A percentile compares a stretch with the other conserved stretches of the same genome.
phyloP scores from a whole-genome alignment of 2,888 invertebrate genomes.

The Drosophila heteroneura region DNA sequence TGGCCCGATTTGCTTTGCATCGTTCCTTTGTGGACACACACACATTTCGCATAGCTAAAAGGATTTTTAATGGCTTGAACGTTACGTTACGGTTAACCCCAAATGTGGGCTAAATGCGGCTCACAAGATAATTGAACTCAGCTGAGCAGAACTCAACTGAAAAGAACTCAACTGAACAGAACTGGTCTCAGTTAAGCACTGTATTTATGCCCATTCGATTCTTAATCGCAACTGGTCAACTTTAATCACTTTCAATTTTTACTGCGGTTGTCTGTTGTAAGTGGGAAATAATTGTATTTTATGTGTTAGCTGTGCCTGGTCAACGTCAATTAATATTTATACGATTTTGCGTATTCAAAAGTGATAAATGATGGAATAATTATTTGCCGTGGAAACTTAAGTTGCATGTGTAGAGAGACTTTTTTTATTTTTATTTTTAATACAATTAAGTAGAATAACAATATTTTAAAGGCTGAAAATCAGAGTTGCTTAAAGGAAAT shows the following conservation, averaged over 20 bases:
- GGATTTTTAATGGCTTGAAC: slow-evolving; percentile 51
- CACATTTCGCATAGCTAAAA: slow-evolving; percentile 40
- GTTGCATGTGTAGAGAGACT: not conserved
- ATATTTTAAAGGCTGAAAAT: not conserved
- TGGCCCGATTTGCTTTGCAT: slow-evolving; percentile 35
- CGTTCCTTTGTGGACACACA: slow-evolving; percentile 30
- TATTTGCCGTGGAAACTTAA: not conserved
- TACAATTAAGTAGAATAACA: not conserved
- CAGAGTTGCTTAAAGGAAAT: not conserved
- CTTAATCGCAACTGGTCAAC: slow-evolving; percentile 8
- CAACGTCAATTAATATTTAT: not conserved
- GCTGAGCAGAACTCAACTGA: slow-evolving; percentile 2
- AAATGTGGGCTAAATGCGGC: slow-evolving; percentile 48
- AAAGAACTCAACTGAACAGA: not conserved
- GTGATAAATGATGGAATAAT: not conserved
- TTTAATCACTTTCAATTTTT: slow-evolving; percentile 20
- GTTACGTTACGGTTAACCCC: slow-evolving; percentile 34
- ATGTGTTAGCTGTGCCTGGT: not conserved
- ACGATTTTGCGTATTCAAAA: not conserved
- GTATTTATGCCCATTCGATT: slow-evolving; percentile 9
- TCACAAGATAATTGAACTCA: slow-evolving; percentile 6
- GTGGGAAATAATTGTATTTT: not conserved
- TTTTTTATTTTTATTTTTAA: not conserved
- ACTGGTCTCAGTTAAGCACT: slow-evolving; percentile 1
- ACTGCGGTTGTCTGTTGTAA: not conserved